Percentiles rank a stretch among this genome's conserved stretches.
phyloP scores from a whole-genome alignment of 2,797 vertebrate species.

The Phoxinus dragarum region DNA sequence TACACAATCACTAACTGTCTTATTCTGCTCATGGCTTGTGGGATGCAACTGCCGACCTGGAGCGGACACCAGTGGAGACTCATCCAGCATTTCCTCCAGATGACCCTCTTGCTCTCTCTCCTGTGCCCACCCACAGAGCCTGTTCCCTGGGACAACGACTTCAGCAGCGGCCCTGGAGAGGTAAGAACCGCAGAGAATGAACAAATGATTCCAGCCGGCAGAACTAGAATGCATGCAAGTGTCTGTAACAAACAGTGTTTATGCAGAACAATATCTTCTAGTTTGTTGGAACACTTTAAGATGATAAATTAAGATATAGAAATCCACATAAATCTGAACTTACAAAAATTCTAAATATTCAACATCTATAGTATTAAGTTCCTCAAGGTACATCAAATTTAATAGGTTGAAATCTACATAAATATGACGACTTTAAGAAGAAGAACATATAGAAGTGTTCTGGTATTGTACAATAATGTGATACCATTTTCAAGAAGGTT shows the following conservation, averaged over 20 bases:
- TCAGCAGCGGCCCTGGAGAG: constrained; percentile 55
- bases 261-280: background rate
- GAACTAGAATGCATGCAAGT: background rate
- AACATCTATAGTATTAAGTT: background rate
- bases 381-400: background rate
- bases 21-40: constrained; percentile 75
- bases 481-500: background rate
- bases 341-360: background rate
- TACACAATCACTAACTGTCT: constrained; percentile 49
- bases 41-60: constrained; percentile 63
- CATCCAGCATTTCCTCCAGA: constrained; percentile 63
- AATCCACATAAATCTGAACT: background rate
- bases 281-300: background rate
- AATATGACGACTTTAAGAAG: background rate
- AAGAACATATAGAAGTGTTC: background rate
- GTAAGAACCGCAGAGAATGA: constrained; percentile 65
- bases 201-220: constrained; percentile 1
- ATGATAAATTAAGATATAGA: background rate
- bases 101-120: constrained; percentile 63
- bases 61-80: constrained; percentile 59
- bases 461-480: background rate
- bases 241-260: background rate
- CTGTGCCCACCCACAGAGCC: constrained; percentile 63
- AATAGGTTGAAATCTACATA: background rate
- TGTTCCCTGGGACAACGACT: constrained; percentile 59